These are phyloP conservation scores for Apotomis turbidana DNA, from an alignment of 2,888 invertebrate species.

Conservation along the genomic window DNA sequence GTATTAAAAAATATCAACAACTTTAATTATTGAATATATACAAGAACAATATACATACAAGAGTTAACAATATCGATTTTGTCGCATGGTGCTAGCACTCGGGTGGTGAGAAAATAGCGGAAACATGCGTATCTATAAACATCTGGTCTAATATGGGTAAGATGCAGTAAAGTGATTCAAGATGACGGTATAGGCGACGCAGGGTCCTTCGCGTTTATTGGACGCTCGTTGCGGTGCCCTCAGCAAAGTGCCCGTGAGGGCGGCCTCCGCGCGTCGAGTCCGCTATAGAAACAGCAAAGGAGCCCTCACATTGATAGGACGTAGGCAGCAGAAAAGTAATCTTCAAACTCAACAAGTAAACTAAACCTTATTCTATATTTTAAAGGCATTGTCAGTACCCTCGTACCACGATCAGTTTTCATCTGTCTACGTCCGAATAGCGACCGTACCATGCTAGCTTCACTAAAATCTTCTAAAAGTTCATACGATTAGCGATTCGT, in stretches of 20 bases:
- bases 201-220: neutral
- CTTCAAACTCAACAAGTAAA: neutral
- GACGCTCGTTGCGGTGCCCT: neutral
- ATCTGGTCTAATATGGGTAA: constrained; percentile 6
- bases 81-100: constrained; percentile 51
- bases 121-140: constrained; percentile 10
- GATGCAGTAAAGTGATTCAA: neutral
- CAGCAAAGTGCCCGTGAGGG: neutral
- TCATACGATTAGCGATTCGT: constrained; percentile 34
- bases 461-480: constrained; percentile 25
- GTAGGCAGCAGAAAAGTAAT: neutral
- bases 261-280: neutral
- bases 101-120: constrained; percentile 42
- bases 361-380: neutral
- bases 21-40: constrained; percentile 82
- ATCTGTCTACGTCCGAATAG: neutral
- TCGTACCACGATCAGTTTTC: neutral
- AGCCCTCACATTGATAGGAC: neutral
- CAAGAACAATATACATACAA: constrained; percentile 78
- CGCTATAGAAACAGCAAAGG: neutral
- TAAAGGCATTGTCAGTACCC: neutral
- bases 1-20: constrained; percentile 78
- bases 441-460: constrained; percentile 21
- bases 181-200: constrained; percentile 2
- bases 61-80: constrained; percentile 62